A percentile compares a stretch with the other conserved stretches of the same genome.
Evolutionary conservation across 1,140 invertebrate genomes (phyloP).

Genomic region (Carposina sasakii): DNA sequence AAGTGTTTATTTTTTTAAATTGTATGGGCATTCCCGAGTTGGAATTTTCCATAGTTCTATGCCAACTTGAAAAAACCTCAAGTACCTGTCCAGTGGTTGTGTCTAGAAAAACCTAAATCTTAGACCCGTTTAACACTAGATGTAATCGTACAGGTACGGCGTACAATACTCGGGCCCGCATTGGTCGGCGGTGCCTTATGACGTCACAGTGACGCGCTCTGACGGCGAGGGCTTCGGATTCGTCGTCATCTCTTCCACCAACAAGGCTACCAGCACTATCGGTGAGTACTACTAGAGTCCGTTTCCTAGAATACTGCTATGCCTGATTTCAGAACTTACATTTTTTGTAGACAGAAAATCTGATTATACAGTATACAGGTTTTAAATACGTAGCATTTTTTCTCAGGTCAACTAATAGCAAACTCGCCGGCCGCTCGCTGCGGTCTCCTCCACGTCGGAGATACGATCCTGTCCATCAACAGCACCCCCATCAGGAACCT

Average conservation of each 20-base stretch:
- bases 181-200: slow-evolving; percentile 75
- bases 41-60: no score
- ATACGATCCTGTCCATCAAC: slow-evolving; percentile 97
- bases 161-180: slow-evolving; percentile 39
- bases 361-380: no score
- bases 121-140: no score
- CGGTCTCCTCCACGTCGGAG: slow-evolving; percentile 91
- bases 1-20: no score
- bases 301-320: no score
- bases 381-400: neutral
- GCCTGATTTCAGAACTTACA: no score
- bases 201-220: slow-evolving; percentile 90
- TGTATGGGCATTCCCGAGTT: no score
- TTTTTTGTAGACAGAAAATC: no score
- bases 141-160: slow-evolving; percentile 37
- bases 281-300: no score
- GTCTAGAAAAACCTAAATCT: no score
- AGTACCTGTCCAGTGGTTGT: no score
- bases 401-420: slow-evolving; percentile 90
- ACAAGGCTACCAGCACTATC: slow-evolving; percentile 88
- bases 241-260: slow-evolving; percentile 97
- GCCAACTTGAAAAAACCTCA: no score
- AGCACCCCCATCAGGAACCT: slow-evolving; percentile 92
- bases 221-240: slow-evolving; percentile 99
- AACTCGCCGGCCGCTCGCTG: slow-evolving; percentile 96